phyloP scores from a whole-genome alignment of 2,113 vertebrate genomes.

The Hippocampus mohnikei region DNA sequence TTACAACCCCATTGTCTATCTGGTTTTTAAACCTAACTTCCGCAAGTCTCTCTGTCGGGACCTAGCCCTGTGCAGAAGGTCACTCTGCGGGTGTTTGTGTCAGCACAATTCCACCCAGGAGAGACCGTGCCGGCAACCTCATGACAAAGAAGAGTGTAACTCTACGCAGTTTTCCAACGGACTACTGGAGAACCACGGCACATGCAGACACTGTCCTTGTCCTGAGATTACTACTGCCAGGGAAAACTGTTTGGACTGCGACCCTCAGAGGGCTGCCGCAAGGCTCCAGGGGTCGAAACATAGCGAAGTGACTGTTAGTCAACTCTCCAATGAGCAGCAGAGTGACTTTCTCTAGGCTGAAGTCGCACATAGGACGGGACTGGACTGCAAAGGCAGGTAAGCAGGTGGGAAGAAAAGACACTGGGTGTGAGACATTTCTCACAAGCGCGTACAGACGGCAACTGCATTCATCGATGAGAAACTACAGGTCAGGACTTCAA shows the following conservation, averaged over 20 bases:
- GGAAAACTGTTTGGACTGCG: slow-evolving; percentile 36
- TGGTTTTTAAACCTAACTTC: slow-evolving; percentile 82
- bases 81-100: slow-evolving; percentile 51
- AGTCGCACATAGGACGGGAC: neutral
- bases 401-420: neutral
- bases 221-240: slow-evolving; percentile 29
- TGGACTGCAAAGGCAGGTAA: neutral
- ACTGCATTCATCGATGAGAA: neutral
- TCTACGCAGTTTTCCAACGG: slow-evolving; percentile 65
- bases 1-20: slow-evolving; percentile 79
- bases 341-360: slow-evolving; percentile 69
- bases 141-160: slow-evolving; percentile 57
- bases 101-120: slow-evolving; percentile 33
- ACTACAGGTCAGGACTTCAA: neutral
- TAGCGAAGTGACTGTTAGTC: slow-evolving; percentile 68
- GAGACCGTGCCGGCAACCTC: slow-evolving; percentile 33
- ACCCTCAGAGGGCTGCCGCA: slow-evolving; percentile 58
- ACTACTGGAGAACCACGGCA: slow-evolving; percentile 56
- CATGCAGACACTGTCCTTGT: slow-evolving; percentile 64
- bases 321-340: slow-evolving; percentile 70
- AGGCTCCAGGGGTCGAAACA: slow-evolving; percentile 59
- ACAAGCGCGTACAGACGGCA: slow-evolving; percentile 9
- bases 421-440: slow-evolving; percentile 2
- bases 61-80: slow-evolving; percentile 52
- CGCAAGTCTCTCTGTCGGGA: slow-evolving; percentile 68